Base-by-base conservation (phyloP, 2,113 vertebrate genomes). In the Dicerorhinus sumatrensis region DNA sequence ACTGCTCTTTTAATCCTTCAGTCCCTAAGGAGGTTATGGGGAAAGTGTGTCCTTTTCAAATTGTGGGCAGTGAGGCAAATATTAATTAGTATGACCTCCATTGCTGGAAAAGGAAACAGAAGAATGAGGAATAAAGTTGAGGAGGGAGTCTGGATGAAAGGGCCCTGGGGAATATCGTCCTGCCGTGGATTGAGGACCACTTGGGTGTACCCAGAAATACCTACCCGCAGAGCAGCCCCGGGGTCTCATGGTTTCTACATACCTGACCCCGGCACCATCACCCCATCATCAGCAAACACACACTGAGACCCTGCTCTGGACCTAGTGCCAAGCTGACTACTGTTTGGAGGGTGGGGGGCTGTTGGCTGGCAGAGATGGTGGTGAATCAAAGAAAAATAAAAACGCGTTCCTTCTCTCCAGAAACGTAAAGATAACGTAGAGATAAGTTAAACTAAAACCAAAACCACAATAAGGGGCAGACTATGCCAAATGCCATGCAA, bases 191-290 rank as follows among this genome's bases (percentile, higher is more conserved):
- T 39, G 21, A 67, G 63, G 58, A 77, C 27, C 2, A 10, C 17
- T 3, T 6, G 17, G 3, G 3, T 6, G 27, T 14, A 31, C 2
- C 27, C 63, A 27, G 80, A 46, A 73, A 82, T 54, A 6, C 27
- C 17, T 12, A 4, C 51, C 31, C 8, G 13, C 25, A 1, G 31
- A 25, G 11, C 36, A 36, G 46, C 13, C 62, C 29, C 56, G 8
- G 54, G 10, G 36, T 20, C 51, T n/a, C 67, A 20, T 0, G 0
- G 33, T 23, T 29, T n/a, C 85, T 8, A 18, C 25, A 33, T 6
- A 4, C 21, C 17, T 3, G 5, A 13, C 18, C 8, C 4, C 0
- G 8, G 11, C 6, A 0, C 36, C 6, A 1, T 27, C 60, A 14
- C 83, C 42, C 51, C 67, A 11, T 36, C 31, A 12, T 31, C 46